These are phyloP conservation scores for Chironomus riparius DNA, from an alignment of 2,888 invertebrate species.

Conservation along the genomic window DNA sequence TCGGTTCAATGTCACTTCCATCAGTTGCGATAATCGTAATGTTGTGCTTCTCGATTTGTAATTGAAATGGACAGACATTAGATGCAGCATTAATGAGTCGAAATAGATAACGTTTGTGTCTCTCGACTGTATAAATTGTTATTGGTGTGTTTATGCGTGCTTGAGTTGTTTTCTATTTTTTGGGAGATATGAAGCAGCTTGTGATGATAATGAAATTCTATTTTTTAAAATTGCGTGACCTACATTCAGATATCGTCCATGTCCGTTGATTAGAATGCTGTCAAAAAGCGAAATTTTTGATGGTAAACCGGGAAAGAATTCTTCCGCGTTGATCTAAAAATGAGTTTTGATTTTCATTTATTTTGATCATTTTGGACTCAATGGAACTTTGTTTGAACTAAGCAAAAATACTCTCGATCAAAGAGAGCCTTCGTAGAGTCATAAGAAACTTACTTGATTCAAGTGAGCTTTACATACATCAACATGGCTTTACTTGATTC, in stretches of 20 bases:
- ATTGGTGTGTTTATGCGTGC: slow-evolving; percentile 31
- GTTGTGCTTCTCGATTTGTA: slow-evolving; percentile 37
- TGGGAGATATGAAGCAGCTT: background rate
- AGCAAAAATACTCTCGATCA: no score
- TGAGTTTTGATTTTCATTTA: no score
- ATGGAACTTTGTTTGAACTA: no score
- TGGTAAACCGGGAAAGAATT: no score
- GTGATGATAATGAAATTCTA: background rate
- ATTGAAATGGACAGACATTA: slow-evolving; percentile 36
- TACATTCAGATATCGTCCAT: slow-evolving; percentile 32
- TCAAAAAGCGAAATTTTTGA: background rate
- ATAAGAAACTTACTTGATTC: no score
- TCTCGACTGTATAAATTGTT: slow-evolving; percentile 33
- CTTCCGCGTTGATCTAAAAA: no score
- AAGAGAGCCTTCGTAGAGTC: no score
- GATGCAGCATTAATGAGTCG: slow-evolving; percentile 38
- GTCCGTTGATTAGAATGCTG: slow-evolving; percentile 36
- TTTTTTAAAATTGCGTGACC: background rate
- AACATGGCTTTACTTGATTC: no score
- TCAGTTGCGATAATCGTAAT: slow-evolving; percentile 38
- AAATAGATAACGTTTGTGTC: slow-evolving; percentile 38
- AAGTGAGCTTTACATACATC: no score
- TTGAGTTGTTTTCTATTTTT: background rate
- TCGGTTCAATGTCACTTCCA: slow-evolving; percentile 34
- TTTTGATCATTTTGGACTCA: no score